Evolutionary conservation across 2,888 invertebrate species (phyloP), one percentile per base, ranked within the genome.

Genomic region (Trachelus troglodyta): DNA sequence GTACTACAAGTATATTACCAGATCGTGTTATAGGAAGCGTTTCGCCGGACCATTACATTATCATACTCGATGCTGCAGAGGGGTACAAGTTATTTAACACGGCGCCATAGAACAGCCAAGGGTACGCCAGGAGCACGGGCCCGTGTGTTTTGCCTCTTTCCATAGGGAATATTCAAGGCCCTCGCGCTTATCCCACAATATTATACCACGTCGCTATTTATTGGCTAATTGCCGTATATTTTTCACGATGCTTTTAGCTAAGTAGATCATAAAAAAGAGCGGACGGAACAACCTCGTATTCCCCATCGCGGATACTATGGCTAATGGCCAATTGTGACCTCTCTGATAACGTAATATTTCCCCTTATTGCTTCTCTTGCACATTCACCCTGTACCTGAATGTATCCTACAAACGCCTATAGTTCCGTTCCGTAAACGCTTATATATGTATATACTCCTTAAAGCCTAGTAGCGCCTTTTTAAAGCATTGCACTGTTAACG

Each of bases 231-330:
- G 85, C 83, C 37, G 34, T 75, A 79, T 82, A 85, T 87, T 85
- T 85, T 87, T 83, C 79, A 80, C 82, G 83, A 82, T 84, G 87
- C 87, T 87, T 85, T 87, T 84, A 86, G 84, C 84, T 78, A 81
- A 83, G 81, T 82, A 81, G 86, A 84, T 85, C 83, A 85, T 85
- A 85, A 85, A 85, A 83, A 81, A 69, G 73, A 79, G 71, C 76
- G 35, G 33, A 78, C n/a, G 40, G 23, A 69, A 68, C 68, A 30
- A 40, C 74, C 34, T 69, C 74, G 75, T 79, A 77, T 69, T 75
- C 56, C 30, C 40, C 73, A 71, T 73, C 69, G 74, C 15, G 73
- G 69, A 15, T 34, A 35, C 34, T 71, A 35, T 40, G 78, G 75
- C 75, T 83, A 84, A 86, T 82, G 79, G 83, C 80, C 83, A 83